Base-by-base conservation (phyloP, 2,888 invertebrate genomes). In the Hyppa rectilinea region DNA sequence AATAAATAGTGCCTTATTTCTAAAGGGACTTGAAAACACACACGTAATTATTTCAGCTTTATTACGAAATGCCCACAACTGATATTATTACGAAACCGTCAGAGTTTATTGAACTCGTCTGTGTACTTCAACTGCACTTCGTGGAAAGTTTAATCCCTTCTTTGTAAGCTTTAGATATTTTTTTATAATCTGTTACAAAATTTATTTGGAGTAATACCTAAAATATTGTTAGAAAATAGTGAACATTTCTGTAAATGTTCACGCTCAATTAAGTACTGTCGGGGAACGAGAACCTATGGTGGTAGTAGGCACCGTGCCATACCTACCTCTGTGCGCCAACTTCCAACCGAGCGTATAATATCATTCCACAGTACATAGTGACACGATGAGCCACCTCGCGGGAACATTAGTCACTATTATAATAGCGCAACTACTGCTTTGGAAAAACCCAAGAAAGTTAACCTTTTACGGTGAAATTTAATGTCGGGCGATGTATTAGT, bases 1-100 rank as follows among this genome's bases (percentile, higher is more conserved):
- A 88, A 88, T 86, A 91, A 89, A 90, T 85, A 88, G 76, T 71
- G 79, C 79, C 85, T 86, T 82, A 89, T 90, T 89, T 87, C 87
- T 86, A 74, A 53, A 78, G 87, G 87, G 86, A 87, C 82, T 82
- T 78, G 75, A 82, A 78, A 81, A 80, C 80, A 78, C 81, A 75
- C 75, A 71, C 59, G 72, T 73, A 60, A 72, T 73, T 71, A 78
- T 71, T 68, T 49, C 55, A n/a, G 40, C n/a, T 31, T 50, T 64
- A 67, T 61, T 78, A 60, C 67, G 65, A 72, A 83, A 71, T 58
- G 43, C 34, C 26, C 49, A 62, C 59, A 71, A 75, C 61, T 71
- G 45, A 64, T 14, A 47, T 61, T 65, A 67, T 62, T 60, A 69
- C 47, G 53, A 69, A 63, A 82, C 43, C 58, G 26, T 61, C 64